Base-by-base conservation (phyloP, 2,113 vertebrate genomes). In the Syngnathus floridae region DNA sequence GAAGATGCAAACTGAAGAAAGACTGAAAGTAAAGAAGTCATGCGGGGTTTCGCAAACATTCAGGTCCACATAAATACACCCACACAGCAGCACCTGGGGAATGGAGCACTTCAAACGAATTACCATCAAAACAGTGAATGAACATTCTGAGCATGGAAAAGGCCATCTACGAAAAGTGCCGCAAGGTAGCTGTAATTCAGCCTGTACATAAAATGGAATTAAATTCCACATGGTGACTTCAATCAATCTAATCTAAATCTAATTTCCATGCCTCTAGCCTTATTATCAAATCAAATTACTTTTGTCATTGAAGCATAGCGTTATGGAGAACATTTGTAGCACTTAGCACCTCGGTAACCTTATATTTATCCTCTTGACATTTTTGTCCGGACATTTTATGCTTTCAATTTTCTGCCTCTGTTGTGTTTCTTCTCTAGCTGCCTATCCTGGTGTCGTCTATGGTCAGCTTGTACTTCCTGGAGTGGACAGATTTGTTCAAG, bases 381-480 rank as follows among this genome's bases (percentile, higher is more conserved):
- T 66, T 38, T 72, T 21, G 38, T 41, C 54, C 70, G 38, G 43
- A 43, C 58, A 69, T 36, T 72, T 66, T 66, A 67, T 22, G 71
- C 64, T 57, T 71, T 64, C n/a, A 13, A 69, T 40, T 11, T 67
- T 31, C 26, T 4, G 40, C 40, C 40, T 41, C 4, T 59, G 1
- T 11, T 62, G 3, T 68, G n/a, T 72, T 60, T 17, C 0, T 31
- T 48, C 7, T 17, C 11, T 37, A 99, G 97, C 84, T 99, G 81
- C 97, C 97, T 2, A 98, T 99, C 77, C 74, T 98, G 90, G 94
- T 97, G 16, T 98, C 95, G 10, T 98, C 94, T 3, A 91, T 97
- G 79, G 95, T 97, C 70, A 97, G 94, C 70, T 92, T 99, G n/a
- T 99, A 99, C 84, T 99, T 99, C 80, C 90, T 99, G 71, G 95